phyloP scores from a whole-genome alignment of 2,888 invertebrate species.

The Polia nebulosa region DNA sequence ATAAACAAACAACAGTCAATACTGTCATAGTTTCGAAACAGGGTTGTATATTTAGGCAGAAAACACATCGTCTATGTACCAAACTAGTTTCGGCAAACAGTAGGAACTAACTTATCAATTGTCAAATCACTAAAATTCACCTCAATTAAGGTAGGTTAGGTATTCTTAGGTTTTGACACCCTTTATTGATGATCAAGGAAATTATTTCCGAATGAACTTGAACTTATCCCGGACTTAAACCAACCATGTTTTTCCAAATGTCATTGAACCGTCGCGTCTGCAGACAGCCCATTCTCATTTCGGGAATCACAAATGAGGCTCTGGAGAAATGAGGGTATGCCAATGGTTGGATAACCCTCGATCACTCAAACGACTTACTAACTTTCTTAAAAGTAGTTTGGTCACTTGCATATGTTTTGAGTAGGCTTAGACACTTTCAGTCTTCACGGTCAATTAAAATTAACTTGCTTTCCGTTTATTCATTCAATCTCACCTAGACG shows the following conservation, averaged over 20 bases:
- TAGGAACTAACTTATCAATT: background rate
- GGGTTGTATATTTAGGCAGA: background rate
- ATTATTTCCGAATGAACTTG: too few species aligned
- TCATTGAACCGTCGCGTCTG: background rate
- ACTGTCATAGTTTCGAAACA: background rate
- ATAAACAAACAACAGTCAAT: background rate
- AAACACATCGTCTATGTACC: background rate
- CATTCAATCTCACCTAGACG: too few species aligned
- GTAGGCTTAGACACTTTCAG: too few species aligned
- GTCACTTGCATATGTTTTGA: too few species aligned
- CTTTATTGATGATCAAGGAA: too few species aligned
- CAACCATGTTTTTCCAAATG: background rate
- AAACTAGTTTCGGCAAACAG: background rate
- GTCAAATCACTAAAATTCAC: background rate
- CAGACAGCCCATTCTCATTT: background rate
- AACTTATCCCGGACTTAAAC: too few species aligned
- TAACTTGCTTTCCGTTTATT: too few species aligned
- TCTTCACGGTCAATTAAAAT: too few species aligned
- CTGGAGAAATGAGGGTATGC: too few species aligned
- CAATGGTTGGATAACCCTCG: background rate
- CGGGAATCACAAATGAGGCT: background rate
- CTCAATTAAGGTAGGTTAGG: too few species aligned
- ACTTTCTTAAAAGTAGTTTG: too few species aligned
- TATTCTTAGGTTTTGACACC: too few species aligned
- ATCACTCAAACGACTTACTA: slow-evolving; percentile 13